Percentiles rank a stretch among this genome's conserved stretches.
These are phyloP conservation scores for Elephantulus edwardii DNA, from an alignment of 2,113 vertebrate genomes.

Conservation along the genomic window DNA sequence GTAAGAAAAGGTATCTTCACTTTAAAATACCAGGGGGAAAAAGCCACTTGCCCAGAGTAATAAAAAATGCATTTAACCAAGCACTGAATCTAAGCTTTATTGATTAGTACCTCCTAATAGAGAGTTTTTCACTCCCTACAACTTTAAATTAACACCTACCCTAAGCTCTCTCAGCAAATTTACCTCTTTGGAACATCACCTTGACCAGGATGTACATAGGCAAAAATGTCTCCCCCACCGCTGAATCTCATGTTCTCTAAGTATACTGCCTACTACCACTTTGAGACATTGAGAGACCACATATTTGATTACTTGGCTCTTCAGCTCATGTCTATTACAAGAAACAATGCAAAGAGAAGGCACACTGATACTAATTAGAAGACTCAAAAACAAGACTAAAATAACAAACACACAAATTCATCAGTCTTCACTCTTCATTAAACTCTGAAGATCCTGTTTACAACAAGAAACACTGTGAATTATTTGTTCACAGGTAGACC, in stretches of 20 bases:
- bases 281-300: neutral
- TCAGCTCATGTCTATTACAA: neutral
- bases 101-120: neutral
- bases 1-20: neutral
- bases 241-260: neutral
- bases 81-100: neutral
- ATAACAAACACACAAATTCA: neutral
- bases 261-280: neutral
- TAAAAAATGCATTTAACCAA: conserved; percentile 18
- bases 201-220: neutral
- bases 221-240: neutral
- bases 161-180: neutral
- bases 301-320: conserved; percentile 16
- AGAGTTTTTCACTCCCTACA: neutral
- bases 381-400: neutral
- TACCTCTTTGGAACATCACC: neutral
- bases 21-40: neutral
- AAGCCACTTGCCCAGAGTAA: neutral
- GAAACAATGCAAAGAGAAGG: conserved; percentile 26
- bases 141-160: neutral
- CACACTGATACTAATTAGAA: neutral
- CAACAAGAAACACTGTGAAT: neutral
- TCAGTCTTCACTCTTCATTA: neutral
- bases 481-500: neutral
- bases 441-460: neutral